A percentile compares a stretch with the other conserved stretches of the same genome.
phyloP scores from a whole-genome alignment of 53 echinoderm and acorn worm species.

The Crossaster papposus region DNA sequence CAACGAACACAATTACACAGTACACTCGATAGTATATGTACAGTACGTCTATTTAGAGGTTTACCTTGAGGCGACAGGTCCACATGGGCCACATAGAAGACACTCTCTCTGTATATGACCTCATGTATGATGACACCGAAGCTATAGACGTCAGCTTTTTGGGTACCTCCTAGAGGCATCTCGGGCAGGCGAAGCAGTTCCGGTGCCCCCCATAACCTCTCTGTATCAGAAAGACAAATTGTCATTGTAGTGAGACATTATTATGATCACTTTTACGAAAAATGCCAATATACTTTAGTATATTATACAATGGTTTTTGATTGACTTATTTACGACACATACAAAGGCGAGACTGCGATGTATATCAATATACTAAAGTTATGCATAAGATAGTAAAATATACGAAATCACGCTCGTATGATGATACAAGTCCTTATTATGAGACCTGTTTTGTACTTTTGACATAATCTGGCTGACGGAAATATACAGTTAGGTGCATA shows the following conservation, averaged over 20 bases:
- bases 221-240: conserved; percentile 43
- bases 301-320: too few relatives aligned
- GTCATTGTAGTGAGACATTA: neutral
- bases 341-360: too few relatives aligned
- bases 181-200: conserved; percentile 88
- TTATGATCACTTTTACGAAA: neutral
- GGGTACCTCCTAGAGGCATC: conserved; percentile 88
- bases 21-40: neutral
- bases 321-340: too few relatives aligned
- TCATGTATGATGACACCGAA: conserved; percentile 93
- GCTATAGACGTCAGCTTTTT: conserved; percentile 92
- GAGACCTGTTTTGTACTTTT: too few relatives aligned
- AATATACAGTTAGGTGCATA: too few relatives aligned
- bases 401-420: too few relatives aligned
- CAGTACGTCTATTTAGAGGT: neutral
- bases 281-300: too few relatives aligned
- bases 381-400: too few relatives aligned
- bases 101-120: conserved; percentile 92
- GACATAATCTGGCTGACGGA: too few relatives aligned
- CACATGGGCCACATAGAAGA: conserved; percentile 87
- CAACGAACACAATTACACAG: neutral
- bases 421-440: too few relatives aligned
- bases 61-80: conserved; percentile 94
- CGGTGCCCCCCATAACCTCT: conserved; percentile 93
- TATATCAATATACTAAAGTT: too few relatives aligned